These are phyloP conservation scores for Hippopotamus amphibius DNA, from an alignment of 2,113 vertebrate genomes.

Conservation along the genomic window DNA sequence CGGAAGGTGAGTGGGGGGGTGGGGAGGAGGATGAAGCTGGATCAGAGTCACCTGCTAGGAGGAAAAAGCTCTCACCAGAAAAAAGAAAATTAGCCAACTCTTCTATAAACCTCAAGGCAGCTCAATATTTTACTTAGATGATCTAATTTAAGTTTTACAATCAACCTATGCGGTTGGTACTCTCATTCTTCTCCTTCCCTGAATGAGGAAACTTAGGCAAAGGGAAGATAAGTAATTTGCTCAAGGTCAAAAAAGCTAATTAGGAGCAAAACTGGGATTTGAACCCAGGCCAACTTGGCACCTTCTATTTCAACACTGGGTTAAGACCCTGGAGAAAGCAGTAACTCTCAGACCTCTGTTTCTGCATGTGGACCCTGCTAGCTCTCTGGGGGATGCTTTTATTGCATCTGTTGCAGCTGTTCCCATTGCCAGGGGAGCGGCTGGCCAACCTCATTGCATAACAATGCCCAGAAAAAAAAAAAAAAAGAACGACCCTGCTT, in stretches of 20 bases:
- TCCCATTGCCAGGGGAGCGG: not conserved
- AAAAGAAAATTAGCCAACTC: not conserved
- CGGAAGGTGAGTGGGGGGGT: fast-evolving
- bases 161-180: fast-evolving
- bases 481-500: not conserved
- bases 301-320: not conserved
- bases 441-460: not conserved
- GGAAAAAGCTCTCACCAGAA: not conserved
- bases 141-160: not conserved
- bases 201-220: not conserved
- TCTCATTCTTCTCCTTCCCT: not conserved
- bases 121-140: not conserved
- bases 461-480: not conserved
- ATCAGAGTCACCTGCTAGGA: not conserved
- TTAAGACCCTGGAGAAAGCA: not conserved
- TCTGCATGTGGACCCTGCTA: fast-evolving
- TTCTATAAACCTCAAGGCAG: not conserved
- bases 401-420: not conserved
- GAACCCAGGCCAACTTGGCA: not conserved
- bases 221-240: not conserved
- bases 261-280: not conserved
- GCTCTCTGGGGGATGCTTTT: not conserved
- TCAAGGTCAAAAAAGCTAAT: not conserved
- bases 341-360: too few species aligned
- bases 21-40: not conserved